Evolutionary conservation across 2,888 invertebrate species (phyloP).

Genomic region (Eurois occulta): DNA sequence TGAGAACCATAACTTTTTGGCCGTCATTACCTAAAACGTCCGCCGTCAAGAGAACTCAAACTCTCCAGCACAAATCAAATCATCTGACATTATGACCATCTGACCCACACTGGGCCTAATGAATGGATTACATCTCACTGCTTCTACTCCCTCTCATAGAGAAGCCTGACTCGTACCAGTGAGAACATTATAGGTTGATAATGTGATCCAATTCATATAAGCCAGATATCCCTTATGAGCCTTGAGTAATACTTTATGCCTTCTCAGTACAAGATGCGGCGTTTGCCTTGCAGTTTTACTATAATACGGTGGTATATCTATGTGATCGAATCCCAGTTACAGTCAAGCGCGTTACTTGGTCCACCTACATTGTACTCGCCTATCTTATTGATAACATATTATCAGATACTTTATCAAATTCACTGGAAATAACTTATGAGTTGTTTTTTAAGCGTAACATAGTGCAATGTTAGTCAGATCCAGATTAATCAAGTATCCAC

Average conservation of each 20-base stretch:
- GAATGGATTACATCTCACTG: background rate
- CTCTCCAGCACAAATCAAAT: background rate
- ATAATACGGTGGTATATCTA: background rate
- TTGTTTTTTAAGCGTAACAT: background rate
- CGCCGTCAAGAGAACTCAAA: background rate
- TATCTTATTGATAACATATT: constrained; percentile 43
- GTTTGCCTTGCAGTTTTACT: background rate
- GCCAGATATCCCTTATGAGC: background rate
- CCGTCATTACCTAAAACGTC: too few relatives aligned
- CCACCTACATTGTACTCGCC: constrained; percentile 14
- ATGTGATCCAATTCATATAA: too few relatives aligned
- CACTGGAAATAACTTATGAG: constrained; percentile 19
- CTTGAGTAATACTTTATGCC: background rate
- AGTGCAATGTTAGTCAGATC: constrained; percentile 8
- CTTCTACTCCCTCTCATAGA: background rate
- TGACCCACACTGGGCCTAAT: background rate
- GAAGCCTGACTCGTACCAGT: too few relatives aligned
- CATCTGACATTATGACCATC: background rate
- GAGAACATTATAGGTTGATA: too few relatives aligned
- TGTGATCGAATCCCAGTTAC: background rate
- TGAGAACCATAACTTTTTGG: too few relatives aligned
- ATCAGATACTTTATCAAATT: constrained; percentile 43
- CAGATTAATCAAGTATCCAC: constrained; percentile 5
- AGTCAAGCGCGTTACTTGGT: background rate
- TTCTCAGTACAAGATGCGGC: background rate